Evolutionary conservation across 2,888 invertebrate genomes (phyloP), one percentile per base, ranked within the genome.

Genomic region (Gisinianus flammeolus): DNA sequence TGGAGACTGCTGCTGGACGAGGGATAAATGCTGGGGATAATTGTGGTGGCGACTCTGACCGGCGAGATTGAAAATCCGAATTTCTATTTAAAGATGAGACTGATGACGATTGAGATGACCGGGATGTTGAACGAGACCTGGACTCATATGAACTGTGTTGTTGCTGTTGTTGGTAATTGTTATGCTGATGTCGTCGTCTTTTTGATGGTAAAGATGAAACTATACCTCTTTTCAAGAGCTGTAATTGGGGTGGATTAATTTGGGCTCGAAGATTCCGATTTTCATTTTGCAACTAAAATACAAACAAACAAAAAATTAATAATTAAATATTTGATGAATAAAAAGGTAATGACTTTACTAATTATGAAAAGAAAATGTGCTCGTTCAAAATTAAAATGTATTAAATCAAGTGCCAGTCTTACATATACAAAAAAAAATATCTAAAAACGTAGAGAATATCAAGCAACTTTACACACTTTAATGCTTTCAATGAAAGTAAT

Each of bases 41-140:
- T 33, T 78, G 78, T 0, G 81, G 81, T n/a, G 81, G 81, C 22
- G 79, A 79, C n/a, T 78, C 78, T 0, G 81, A 81, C 54, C 78
- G 71, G 6, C 72, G 72, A 24, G 76, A 76, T 16, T 52, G 52
- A 62, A 22, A 62, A 74, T 30, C 5, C 16, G 5, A 8, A 35
- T 35, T 35, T 8, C 12, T 35, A 44, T 62, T 62, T 26, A 62
- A 16, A 26, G 62, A 62, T n/a, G n/a, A n/a, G n/a, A n/a, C n/a
- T 0, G 62, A 62, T 28, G 62, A 26, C 12, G 62, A 26, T 44
- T 12, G 12, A 26, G 62, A 24, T 28, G 74, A 74, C 8, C 64
- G 64, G 26, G 66, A 72, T 16, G 71, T 30, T 0, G 77, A 77
- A 22, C 76, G 62, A 33, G 77, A 72, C 22, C 44, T 35, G 10